Evolutionary conservation across 2,113 vertebrate genomes (phyloP).

Genomic region (Brachyistius frenatus): DNA sequence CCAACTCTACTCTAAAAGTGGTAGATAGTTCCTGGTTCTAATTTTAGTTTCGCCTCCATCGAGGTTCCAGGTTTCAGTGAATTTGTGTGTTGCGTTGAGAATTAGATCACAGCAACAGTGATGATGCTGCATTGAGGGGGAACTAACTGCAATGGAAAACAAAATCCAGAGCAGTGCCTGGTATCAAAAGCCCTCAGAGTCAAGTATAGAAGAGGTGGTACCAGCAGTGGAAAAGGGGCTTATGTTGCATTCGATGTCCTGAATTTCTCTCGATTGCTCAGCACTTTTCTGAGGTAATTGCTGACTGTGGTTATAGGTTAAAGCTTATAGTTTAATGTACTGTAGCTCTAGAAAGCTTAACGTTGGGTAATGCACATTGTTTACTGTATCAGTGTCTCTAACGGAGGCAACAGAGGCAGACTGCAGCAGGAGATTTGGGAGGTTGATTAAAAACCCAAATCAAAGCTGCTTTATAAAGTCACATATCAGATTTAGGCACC

Average conservation of each 20-base stretch:
- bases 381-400: background rate
- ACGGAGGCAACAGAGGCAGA: background rate
- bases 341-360: background rate
- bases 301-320: background rate
- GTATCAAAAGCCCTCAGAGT: too few species aligned
- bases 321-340: background rate
- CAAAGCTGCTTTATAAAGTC: slow-evolving; percentile 17
- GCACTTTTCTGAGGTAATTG: background rate
- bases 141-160: too few species aligned
- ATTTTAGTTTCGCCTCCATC: too few species aligned
- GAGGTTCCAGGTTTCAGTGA: too few species aligned
- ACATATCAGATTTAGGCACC: background rate
- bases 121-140: too few species aligned
- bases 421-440: background rate
- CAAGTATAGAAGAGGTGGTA: too few species aligned
- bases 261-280: background rate
- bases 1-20: too few species aligned
- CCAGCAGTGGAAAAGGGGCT: too few species aligned
- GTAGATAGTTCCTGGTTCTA: too few species aligned
- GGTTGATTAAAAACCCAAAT: background rate
- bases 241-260: background rate
- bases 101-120: too few species aligned
- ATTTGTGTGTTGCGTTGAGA: too few species aligned
- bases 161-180: too few species aligned
- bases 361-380: background rate